phyloP scores from a whole-genome alignment of 2,888 invertebrate species.

The Colostygia pectinataria region DNA sequence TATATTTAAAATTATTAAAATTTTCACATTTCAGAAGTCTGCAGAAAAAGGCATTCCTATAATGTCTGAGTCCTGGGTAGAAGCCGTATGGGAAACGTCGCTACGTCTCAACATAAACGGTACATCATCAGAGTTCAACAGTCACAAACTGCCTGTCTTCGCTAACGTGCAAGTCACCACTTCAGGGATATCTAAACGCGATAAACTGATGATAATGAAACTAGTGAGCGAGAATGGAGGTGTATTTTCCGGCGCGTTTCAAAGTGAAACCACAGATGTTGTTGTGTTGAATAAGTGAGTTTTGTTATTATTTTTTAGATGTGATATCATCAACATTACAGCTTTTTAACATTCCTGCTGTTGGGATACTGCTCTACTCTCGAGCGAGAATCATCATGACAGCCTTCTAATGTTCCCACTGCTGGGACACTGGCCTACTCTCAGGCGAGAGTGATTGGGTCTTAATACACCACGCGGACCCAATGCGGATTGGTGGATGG shows the following conservation, averaged over 20 bases:
- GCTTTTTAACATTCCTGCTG: too few relatives aligned
- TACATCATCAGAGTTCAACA: constrained; percentile 84
- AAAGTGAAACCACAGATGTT: constrained; percentile 80
- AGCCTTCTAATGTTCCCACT: too few relatives aligned
- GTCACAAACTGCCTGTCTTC: constrained; percentile 86
- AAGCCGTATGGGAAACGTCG: constrained; percentile 90
- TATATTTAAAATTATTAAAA: too few relatives aligned
- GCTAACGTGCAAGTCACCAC: constrained; percentile 90
- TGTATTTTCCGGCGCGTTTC: constrained; percentile 77
- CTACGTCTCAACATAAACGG: constrained; percentile 84
- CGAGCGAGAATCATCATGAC: too few relatives aligned
- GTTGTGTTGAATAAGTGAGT: constrained; percentile 81
- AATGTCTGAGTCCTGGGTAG: constrained; percentile 91
- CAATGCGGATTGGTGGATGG: too few relatives aligned
- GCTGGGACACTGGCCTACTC: too few relatives aligned
- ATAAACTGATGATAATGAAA: constrained; percentile 85
- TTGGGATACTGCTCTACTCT: too few relatives aligned
- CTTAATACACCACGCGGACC: too few relatives aligned
- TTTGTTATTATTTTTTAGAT: neutral
- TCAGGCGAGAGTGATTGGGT: too few relatives aligned
- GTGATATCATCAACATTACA: too few relatives aligned
- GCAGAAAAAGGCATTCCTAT: constrained; percentile 86
- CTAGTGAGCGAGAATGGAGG: constrained; percentile 90
- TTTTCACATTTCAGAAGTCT: constrained; percentile 83
- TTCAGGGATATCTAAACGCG: constrained; percentile 86